phyloP scores from a whole-genome alignment of 2,888 invertebrate species.

The Dinocampus coccinellae region DNA sequence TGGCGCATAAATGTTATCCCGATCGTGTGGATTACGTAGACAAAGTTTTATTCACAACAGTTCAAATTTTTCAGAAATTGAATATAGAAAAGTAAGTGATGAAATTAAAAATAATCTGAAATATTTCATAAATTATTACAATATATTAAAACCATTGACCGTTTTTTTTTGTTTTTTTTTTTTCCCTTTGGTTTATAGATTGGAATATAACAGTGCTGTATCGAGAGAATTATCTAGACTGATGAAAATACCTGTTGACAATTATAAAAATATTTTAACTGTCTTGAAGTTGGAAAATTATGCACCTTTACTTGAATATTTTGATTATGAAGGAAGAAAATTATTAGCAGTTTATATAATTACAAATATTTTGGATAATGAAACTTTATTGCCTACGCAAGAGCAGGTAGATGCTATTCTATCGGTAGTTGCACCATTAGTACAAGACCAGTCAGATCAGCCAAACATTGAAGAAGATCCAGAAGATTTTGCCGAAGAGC shows the following conservation, averaged over 20 bases:
- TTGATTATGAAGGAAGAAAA: constrained; percentile 90
- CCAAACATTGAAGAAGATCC: constrained; percentile 78
- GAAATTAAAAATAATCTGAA: neutral
- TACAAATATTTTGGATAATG: constrained; percentile 90
- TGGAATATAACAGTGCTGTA: constrained; percentile 85
- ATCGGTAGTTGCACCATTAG: constrained; percentile 85
- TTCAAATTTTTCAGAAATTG: constrained; percentile 90
- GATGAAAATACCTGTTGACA: constrained; percentile 94
- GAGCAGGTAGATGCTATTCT: constrained; percentile 88
- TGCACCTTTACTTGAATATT: constrained; percentile 85
- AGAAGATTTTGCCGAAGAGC: constrained; percentile 97
- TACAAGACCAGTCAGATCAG: constrained; percentile 87
- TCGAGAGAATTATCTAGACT: constrained; percentile 94
- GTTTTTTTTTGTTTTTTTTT: too few relatives aligned
- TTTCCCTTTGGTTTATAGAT: constrained; percentile 68
- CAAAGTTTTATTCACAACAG: constrained; percentile 91
- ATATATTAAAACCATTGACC: neutral
- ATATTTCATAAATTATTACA: neutral
- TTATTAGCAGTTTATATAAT: constrained; percentile 90
- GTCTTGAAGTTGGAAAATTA: constrained; percentile 90
- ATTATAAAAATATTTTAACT: constrained; percentile 91
- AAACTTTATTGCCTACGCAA: constrained; percentile 87
- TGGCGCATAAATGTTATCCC: constrained; percentile 97
- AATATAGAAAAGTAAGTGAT: constrained; percentile 81
- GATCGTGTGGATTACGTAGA: constrained; percentile 95